A percentile compares a stretch with the other conserved stretches of the same genome.
Conservation (phyloP, 2,113 vertebrate species). For the Orthonyx spaldingii region DNA sequence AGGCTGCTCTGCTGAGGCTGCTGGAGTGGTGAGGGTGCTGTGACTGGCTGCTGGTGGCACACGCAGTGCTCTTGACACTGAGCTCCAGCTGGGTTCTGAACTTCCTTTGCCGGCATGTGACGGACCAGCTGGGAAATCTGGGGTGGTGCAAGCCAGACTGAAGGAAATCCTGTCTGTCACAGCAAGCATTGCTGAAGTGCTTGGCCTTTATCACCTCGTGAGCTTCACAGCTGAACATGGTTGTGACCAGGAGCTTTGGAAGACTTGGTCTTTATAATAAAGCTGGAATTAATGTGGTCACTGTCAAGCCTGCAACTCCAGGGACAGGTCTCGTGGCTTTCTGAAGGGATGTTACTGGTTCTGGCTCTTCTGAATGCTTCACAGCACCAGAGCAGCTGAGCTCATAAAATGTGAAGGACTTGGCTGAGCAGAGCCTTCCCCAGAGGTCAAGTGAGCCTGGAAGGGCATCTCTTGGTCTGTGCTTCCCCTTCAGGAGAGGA, state of each 20-base stretch:
- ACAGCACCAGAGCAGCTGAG: not conserved
- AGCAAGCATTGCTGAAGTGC: not conserved
- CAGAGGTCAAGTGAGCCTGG: fast-evolving
- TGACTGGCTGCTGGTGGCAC: not conserved
- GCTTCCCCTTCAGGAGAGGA: not conserved
- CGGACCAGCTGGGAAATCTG: not conserved
- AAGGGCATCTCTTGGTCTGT: not conserved
- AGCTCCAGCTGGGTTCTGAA: not conserved
- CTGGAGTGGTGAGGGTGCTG: not conserved
- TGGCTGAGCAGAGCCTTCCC: not conserved
- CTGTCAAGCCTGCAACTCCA: not conserved
- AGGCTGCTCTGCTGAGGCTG: not conserved
- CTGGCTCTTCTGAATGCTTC: not conserved
- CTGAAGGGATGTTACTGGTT: not conserved
- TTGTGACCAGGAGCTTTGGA: not conserved
- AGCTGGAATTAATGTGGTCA: not conserved
- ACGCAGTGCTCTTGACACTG: fast-evolving
- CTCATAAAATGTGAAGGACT: not conserved
- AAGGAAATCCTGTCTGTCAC: not conserved
- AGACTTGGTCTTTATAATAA: not conserved
- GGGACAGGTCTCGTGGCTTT: not conserved
- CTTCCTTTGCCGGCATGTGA: not conserved
- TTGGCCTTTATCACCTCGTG: not conserved
- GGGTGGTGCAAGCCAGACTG: fast-evolving
- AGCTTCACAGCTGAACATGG: fast-evolving